phyloP scores from a whole-genome alignment of 2,113 vertebrate species.

The Barnardius zonarius region DNA sequence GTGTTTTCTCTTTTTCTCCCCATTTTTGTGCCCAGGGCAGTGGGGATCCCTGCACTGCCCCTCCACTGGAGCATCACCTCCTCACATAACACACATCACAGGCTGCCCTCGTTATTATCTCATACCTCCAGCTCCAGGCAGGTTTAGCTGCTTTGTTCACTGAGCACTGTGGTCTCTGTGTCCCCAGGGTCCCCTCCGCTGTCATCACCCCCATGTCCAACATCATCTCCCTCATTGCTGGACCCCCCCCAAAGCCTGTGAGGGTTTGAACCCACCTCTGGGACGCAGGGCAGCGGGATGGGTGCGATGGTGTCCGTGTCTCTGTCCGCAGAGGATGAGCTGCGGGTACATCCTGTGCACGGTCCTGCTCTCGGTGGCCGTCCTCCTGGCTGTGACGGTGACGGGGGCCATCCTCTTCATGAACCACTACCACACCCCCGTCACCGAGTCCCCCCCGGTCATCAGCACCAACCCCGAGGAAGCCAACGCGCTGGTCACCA shows the following conservation, averaged over 20 bases:
- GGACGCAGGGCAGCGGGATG: rapidly evolving
- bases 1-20: background rate
- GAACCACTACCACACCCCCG: slow-evolving; percentile 84
- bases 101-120: slow-evolving; percentile 20
- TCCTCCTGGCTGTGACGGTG: slow-evolving; percentile 87
- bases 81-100: background rate
- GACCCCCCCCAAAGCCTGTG: background rate
- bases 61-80: background rate
- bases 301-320: rapidly evolving
- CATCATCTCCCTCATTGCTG: background rate
- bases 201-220: background rate
- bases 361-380: slow-evolving; percentile 88
- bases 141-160: background rate
- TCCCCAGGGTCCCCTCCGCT: background rate
- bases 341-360: slow-evolving; percentile 91
- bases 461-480: slow-evolving; percentile 93
- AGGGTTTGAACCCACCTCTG: background rate
- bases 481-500: slow-evolving; percentile 90
- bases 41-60: background rate
- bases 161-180: rapidly evolving
- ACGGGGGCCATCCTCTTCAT: slow-evolving; percentile 93
- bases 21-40: background rate
- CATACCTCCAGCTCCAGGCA: background rate
- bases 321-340: slow-evolving; percentile 82
- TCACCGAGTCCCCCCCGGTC: slow-evolving; percentile 84